These are phyloP conservation scores for Pterostichus madidus DNA, from an alignment of 2,888 invertebrate species.

Conservation along the genomic window DNA sequence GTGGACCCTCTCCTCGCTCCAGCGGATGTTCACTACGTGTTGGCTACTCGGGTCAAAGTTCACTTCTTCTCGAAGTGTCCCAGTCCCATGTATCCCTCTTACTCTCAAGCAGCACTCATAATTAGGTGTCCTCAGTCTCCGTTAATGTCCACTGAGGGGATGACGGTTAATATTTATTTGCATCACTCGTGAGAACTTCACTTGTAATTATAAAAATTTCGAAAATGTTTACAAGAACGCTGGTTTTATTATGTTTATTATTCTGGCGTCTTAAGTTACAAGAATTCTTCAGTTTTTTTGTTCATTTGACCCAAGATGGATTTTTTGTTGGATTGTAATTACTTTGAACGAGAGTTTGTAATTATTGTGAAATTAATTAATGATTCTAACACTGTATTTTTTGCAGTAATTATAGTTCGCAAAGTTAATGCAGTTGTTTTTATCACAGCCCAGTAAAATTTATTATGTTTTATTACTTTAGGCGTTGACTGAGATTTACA, in stretches of 20 bases:
- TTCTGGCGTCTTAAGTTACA: background rate
- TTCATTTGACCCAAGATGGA: background rate
- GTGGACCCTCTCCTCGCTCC: background rate
- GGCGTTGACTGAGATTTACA: too few relatives aligned
- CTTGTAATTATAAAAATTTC: conserved; percentile 61
- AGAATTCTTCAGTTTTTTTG: conserved; percentile 20
- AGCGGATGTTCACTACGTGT: conserved; percentile 20
- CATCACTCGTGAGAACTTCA: conserved; percentile 43
- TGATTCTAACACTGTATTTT: conserved; percentile 11
- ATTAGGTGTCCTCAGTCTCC: conserved; percentile 36
- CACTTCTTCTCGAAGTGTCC: conserved; percentile 27
- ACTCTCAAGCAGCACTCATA: conserved; percentile 20
- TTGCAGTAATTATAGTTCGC: conserved; percentile 8
- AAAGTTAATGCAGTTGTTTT: conserved; percentile 13
- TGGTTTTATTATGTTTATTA: conserved; percentile 19
- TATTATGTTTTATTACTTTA: too few relatives aligned
- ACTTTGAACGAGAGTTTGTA: conserved; percentile 19
- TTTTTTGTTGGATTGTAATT: conserved; percentile 28
- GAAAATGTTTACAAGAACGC: conserved; percentile 47
- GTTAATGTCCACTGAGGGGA: conserved; percentile 23
- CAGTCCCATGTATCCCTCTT: background rate
- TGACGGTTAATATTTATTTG: conserved; percentile 50
- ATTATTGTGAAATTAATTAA: conserved; percentile 35
- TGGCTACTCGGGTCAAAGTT: conserved; percentile 16
- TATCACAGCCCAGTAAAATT: background rate